Conservation (phyloP, 2,888 invertebrate genomes). For the Sinotaia quadrata region DNA sequence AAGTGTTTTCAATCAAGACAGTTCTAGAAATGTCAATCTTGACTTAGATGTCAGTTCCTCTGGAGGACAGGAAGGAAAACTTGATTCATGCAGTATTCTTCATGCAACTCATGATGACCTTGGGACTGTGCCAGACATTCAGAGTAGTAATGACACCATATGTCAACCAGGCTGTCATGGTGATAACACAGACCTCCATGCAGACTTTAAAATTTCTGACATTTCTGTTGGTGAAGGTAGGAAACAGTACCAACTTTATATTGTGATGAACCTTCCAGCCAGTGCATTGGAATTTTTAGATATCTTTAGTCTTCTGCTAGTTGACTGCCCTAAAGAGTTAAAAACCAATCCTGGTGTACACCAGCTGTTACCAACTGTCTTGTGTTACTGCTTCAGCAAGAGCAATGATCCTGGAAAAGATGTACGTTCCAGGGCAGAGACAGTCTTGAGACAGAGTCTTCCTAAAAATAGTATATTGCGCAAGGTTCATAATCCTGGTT, state of each 20-base stretch:
- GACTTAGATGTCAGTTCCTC: background rate
- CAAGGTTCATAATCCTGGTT: conserved; percentile 91
- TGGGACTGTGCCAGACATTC: too few species aligned
- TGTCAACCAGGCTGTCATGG: background rate
- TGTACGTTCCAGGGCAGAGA: conserved; percentile 77
- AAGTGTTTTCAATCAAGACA: too few species aligned
- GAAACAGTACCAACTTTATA: too few species aligned
- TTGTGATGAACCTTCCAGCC: conserved; percentile 97
- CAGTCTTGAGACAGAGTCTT: conserved; percentile 68
- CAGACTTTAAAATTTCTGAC: background rate
- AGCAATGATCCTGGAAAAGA: conserved; percentile 75
- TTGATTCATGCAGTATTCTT: too few species aligned
- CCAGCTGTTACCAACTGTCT: conserved; percentile 78
- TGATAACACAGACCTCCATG: background rate
- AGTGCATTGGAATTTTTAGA: conserved; percentile 91
- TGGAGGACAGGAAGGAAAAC: background rate
- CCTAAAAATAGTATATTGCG: conserved; percentile 75
- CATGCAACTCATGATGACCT: too few species aligned
- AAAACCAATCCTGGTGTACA: conserved; percentile 23
- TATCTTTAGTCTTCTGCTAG: conserved; percentile 79
- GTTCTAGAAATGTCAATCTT: too few species aligned
- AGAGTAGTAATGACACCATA: too few species aligned
- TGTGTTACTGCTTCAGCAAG: conserved; percentile 90
- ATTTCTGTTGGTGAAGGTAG: too few species aligned
- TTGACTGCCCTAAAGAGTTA: conserved; percentile 27